Evolutionary conservation across 2,113 vertebrate genomes (phyloP).

Genomic region (Rhineura floridana): DNA sequence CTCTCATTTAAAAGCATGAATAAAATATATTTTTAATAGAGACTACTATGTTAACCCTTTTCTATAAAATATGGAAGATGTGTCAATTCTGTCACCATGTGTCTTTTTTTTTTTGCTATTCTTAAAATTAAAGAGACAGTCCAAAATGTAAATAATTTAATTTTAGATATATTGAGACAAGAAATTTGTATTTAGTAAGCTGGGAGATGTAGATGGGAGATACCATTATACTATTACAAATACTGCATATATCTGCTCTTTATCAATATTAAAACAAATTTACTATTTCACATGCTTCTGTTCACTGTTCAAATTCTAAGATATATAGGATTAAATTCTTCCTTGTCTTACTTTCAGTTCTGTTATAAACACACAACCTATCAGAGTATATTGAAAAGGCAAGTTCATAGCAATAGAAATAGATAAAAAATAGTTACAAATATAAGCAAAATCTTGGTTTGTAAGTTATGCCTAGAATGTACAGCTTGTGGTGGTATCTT

Average conservation of each 20-base stretch:
- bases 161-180: constrained; percentile 57
- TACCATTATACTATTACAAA: constrained; percentile 59
- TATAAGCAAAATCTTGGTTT: neutral
- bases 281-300: constrained; percentile 61
- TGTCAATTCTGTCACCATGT: constrained; percentile 90
- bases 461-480: neutral
- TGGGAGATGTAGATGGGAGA: constrained; percentile 43
- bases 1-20: constrained; percentile 75
- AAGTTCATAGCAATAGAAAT: neutral
- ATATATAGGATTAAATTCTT: neutral
- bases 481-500: neutral
- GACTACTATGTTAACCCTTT: constrained; percentile 70
- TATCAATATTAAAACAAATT: constrained; percentile 64
- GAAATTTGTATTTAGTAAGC: constrained; percentile 42
- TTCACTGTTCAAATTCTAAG: neutral
- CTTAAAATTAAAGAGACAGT: constrained; percentile 82
- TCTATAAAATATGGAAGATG: constrained; percentile 84
- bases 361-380: neutral
- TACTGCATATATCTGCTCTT: constrained; percentile 48
- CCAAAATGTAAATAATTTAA: constrained; percentile 65
- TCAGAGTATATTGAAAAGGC: neutral
- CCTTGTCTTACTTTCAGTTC: neutral
- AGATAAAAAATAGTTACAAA: neutral
- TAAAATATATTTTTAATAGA: constrained; percentile 74
- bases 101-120: constrained; percentile 76